phyloP scores from a whole-genome alignment of 2,888 invertebrate species.

The Anoplius nigerrimus region DNA sequence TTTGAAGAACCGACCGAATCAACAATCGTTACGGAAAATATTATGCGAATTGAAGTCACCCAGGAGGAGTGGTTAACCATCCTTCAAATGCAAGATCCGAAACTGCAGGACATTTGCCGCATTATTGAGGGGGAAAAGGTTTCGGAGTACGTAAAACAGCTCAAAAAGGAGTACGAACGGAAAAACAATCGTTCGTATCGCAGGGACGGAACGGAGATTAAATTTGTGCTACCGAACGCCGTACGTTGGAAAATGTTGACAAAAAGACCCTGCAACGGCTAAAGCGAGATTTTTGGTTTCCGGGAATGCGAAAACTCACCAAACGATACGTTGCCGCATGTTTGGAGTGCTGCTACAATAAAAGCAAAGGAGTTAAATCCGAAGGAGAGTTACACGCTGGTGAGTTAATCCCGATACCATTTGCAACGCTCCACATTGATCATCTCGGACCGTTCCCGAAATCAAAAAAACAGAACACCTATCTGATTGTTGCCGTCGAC shows the following conservation, averaged over 20 bases:
- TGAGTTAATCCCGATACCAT: constrained; percentile 5
- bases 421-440: constrained; percentile 17
- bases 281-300: background rate
- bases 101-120: background rate
- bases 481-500: background rate
- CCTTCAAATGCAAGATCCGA: constrained; percentile 14
- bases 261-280: background rate
- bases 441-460: constrained; percentile 11
- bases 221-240: constrained; percentile 1
- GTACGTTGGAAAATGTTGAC: constrained; percentile 7
- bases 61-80: constrained; percentile 6
- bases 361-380: background rate
- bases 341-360: background rate
- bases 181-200: constrained; percentile 9
- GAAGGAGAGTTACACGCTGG: background rate
- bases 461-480: background rate
- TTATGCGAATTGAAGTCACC: constrained; percentile 6
- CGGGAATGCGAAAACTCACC: background rate
- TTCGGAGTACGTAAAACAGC: constrained; percentile 4
- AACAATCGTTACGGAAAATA: constrained; percentile 5
- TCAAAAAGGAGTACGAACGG: constrained; percentile 2
- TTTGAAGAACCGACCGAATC: constrained; percentile 8
- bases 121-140: background rate
- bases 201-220: constrained; percentile 5
- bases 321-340: background rate